Percentiles rank a stretch among this genome's conserved stretches.
phyloP scores from a whole-genome alignment of 2,113 vertebrate genomes.

The Piaya cayana region DNA sequence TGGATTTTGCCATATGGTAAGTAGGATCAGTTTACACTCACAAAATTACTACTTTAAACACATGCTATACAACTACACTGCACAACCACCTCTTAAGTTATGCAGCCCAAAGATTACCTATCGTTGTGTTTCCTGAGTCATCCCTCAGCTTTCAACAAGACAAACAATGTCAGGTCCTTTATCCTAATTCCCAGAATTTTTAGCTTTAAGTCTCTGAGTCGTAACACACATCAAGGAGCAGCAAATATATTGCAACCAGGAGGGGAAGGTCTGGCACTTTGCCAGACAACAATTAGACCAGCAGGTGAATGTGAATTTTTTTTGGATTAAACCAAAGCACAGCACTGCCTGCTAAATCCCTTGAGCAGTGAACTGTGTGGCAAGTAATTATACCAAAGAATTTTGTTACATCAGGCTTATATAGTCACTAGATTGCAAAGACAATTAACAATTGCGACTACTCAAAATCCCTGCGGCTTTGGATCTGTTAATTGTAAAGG shows the following conservation, averaged over 20 bases:
- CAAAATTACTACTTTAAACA: conserved; percentile 47
- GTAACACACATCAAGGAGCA: neutral
- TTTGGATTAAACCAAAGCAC: neutral
- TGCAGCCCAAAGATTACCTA: neutral
- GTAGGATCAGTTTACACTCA: conserved; percentile 67
- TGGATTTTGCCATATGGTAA: conserved; percentile 67
- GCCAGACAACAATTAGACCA: conserved; percentile 6
- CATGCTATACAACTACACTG: neutral
- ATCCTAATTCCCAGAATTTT: neutral
- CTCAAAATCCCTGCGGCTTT: neutral
- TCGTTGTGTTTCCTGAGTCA: neutral
- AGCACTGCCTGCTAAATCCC: conserved; percentile 17
- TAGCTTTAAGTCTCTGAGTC: neutral
- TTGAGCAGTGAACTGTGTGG: neutral
- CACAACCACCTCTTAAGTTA: neutral
- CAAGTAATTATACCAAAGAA: conserved; percentile 27
- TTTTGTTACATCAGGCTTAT: neutral
- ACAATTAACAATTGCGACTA: neutral
- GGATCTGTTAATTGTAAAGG: neutral
- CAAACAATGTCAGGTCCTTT: neutral
- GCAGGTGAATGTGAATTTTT: neutral
- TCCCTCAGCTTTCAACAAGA: neutral
- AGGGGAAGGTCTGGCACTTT: neutral
- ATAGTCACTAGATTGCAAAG: neutral
- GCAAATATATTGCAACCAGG: neutral